Percentiles rank a stretch among this genome's conserved stretches.
Conservation (phyloP, 2,113 vertebrate species). For the Nymphicus hollandicus region DNA sequence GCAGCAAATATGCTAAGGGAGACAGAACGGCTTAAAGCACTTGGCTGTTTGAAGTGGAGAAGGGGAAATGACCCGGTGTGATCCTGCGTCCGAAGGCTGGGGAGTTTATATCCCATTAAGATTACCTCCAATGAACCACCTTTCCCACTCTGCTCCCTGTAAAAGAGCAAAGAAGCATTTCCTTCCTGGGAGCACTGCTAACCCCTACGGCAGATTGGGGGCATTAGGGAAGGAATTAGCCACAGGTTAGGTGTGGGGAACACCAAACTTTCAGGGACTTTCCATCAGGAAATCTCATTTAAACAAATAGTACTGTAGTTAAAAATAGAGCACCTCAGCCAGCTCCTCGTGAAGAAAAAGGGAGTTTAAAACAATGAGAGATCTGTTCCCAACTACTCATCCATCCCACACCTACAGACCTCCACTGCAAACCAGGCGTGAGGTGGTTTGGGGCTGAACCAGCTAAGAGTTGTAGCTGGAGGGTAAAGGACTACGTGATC, state of each 20-base stretch:
- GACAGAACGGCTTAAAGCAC: background rate
- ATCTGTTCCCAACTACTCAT: background rate
- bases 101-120: constrained; percentile 40
- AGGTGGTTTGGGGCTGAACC: background rate
- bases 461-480: background rate
- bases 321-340: background rate
- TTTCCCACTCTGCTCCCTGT: background rate
- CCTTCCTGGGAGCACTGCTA: background rate
- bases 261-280: background rate
- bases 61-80: constrained; percentile 61
- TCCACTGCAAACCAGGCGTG: background rate
- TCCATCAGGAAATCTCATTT: constrained; percentile 8
- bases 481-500: background rate
- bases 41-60: constrained; percentile 45
- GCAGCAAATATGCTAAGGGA: background rate
- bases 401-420: background rate
- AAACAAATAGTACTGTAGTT: background rate
- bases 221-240: background rate
- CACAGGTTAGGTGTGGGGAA: background rate
- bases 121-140: constrained; percentile 27
- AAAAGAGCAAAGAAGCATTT: constrained; percentile 12
- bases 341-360: background rate
- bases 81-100: constrained; percentile 32
- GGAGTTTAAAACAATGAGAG: background rate
- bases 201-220: background rate